A percentile compares a stretch with the other conserved stretches of the same genome.
Conservation (phyloP, 2,888 invertebrate species). For the Tetranychus truncatus region DNA sequence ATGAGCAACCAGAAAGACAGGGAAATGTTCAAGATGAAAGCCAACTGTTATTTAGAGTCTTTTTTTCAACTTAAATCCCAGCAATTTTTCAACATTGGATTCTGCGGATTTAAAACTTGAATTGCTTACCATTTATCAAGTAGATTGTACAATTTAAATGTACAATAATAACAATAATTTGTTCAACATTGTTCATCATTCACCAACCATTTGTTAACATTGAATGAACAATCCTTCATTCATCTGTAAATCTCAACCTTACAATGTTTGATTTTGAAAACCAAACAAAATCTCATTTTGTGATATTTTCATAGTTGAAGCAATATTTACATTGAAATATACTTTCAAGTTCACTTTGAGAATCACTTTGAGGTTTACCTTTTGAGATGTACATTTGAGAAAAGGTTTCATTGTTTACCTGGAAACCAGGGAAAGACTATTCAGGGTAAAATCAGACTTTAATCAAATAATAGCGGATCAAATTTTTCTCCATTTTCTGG, state of each 20-base stretch:
- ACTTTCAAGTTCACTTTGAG: no score
- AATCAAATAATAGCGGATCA: no score
- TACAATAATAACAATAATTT: background rate
- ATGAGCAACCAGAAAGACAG: background rate
- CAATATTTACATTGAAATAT: no score
- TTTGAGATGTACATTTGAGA: no score
- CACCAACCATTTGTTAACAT: conserved; percentile 1
- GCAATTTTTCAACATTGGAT: background rate
- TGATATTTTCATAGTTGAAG: no score
- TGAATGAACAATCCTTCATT: conserved; percentile 8
- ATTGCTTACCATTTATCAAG: background rate
- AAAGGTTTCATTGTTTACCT: no score
- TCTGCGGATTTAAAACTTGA: background rate
- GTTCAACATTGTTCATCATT: background rate
- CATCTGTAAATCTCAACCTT: background rate
- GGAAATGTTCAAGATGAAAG: background rate
- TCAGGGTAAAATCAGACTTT: no score
- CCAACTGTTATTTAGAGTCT: no score
- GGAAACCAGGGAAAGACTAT: no score
- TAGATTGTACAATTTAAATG: background rate
- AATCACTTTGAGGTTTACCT: no score
- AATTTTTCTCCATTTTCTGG: no score
- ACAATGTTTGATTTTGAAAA: background rate
- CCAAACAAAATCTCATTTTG: no score
- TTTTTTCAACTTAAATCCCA: background rate